A percentile compares a stretch with the other conserved stretches of the same genome.
Conservation (phyloP, 53 echinoderm and acorn worm species). For the Temnopleurus reevesii region DNA sequence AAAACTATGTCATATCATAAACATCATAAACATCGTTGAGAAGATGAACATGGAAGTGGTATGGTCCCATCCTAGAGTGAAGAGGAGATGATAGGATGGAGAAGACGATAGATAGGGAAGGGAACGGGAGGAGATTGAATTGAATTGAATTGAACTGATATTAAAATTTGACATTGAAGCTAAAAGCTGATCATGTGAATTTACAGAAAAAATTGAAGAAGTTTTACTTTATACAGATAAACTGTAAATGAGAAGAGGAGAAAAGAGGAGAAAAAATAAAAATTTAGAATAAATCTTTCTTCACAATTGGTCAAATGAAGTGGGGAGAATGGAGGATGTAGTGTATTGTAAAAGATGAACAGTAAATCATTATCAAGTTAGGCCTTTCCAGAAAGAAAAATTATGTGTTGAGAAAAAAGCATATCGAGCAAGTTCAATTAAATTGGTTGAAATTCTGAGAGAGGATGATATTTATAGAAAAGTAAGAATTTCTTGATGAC, state of each 20-base stretch:
- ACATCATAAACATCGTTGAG: slow-evolving; percentile 32
- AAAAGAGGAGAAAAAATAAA: neutral
- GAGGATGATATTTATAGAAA: no score
- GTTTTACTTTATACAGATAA: no score
- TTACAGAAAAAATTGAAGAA: neutral
- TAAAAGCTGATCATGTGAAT: neutral
- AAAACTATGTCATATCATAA: slow-evolving; percentile 35
- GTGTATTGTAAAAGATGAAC: neutral
- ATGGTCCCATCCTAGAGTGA: neutral
- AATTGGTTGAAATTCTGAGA: no score
- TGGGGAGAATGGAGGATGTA: neutral
- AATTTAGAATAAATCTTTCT: neutral
- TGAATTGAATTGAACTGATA: no score
- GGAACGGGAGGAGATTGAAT: neutral
- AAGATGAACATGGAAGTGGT: neutral
- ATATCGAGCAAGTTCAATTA: no score
- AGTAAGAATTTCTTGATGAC: no score
- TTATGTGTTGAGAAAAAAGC: no score
- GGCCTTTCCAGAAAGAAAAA: no score
- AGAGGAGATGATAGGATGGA: neutral
- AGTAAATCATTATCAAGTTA: neutral
- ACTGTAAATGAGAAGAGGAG: neutral
- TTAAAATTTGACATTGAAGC: no score
- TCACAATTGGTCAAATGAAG: neutral
- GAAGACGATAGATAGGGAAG: neutral